These are phyloP conservation scores for Lordiphosa stackelbergi DNA, from an alignment of 1,140 invertebrate genomes.

Conservation along the genomic window DNA sequence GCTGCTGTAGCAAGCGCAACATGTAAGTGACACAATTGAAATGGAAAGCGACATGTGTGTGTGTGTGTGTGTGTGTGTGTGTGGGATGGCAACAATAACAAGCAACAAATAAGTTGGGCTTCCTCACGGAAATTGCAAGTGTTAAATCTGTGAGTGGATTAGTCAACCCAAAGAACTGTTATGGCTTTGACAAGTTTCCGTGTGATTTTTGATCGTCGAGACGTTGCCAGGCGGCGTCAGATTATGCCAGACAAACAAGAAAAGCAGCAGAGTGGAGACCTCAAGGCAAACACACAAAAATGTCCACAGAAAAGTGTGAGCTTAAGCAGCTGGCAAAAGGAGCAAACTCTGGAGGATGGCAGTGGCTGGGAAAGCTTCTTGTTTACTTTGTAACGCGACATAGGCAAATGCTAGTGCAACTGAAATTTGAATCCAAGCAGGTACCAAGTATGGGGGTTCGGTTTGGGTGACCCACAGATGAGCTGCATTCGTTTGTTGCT, in stretches of 20 bases:
- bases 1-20: conserved; percentile 32
- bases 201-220: conserved; percentile 50
- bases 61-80: no score
- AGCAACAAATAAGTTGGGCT: conserved; percentile 55
- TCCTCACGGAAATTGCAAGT: conserved; percentile 63
- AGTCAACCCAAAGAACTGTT: conserved; percentile 29
- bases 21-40: conserved; percentile 73
- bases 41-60: conserved; percentile 63
- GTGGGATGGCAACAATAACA: conserved; percentile 47
- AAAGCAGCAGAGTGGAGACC: conserved; percentile 10
- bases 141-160: conserved; percentile 58
- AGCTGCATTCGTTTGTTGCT: neutral
- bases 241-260: conserved; percentile 32
- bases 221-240: conserved; percentile 34
- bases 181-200: conserved; percentile 36
- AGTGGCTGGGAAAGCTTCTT: conserved; percentile 20
- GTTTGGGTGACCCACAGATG: conserved; percentile 10
- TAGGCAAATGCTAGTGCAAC: conserved; percentile 34
- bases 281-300: conserved; percentile 15
- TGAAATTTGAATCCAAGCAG: conserved; percentile 17
- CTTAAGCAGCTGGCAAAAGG: conserved; percentile 11
- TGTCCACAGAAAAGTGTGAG: conserved; percentile 4
- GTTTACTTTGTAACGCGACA: conserved; percentile 41
- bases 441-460: neutral
- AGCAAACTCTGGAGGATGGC: conserved; percentile 1